Evolutionary conservation across 2,888 invertebrate genomes (phyloP), one percentile per base, ranked within the genome.

Genomic region (Tholera decimalis): DNA sequence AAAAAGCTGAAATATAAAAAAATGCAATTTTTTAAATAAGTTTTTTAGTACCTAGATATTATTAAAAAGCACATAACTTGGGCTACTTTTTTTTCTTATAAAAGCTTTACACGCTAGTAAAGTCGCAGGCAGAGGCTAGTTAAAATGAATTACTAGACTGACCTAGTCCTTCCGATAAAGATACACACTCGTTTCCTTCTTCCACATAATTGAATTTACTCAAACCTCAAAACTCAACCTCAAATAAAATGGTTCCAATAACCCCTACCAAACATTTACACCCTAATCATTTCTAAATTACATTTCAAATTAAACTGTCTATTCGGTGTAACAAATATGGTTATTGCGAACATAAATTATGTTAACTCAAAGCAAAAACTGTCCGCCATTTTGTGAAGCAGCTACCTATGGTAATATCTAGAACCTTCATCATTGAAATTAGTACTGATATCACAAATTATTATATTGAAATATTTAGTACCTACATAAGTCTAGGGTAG

Each of bases 261-360:
- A 50, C 39, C 9, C 18, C 2, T 47, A 37, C 53, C 44, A 30
- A 47, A 55, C 54, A n/a, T 20, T 44, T 33, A 26, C 22, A 54
- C 53, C 28, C 26, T 46, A 51, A 65, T 69, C 47, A 66, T 66
- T 67, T 71, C 43, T 58, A 60, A 74, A 77, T 75, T 59, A 65
- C 53, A 50, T 57, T 72, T 57, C 46, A 69, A 79, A 77, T 82
- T 43, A 78, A 77, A 77, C 59, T 69, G 72, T 80, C 76, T 53
- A 51, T 49, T 66, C 56, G 47, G 43, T 72, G 79, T 82, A 82
- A 83, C 80, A 84, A 82, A 76, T 63, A 77, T 64, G 75, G 70
- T 82, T 78, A 83, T 76, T 71, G 58, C 76, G 73, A 72, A 75
- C 72, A 75, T 68, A 80, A 85, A 85, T 88, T 86, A 86, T 83